Percentiles rank a stretch among this genome's conserved stretches.
Conservation (phyloP, 1,140 invertebrate species). For the Liolophura sinensis region DNA sequence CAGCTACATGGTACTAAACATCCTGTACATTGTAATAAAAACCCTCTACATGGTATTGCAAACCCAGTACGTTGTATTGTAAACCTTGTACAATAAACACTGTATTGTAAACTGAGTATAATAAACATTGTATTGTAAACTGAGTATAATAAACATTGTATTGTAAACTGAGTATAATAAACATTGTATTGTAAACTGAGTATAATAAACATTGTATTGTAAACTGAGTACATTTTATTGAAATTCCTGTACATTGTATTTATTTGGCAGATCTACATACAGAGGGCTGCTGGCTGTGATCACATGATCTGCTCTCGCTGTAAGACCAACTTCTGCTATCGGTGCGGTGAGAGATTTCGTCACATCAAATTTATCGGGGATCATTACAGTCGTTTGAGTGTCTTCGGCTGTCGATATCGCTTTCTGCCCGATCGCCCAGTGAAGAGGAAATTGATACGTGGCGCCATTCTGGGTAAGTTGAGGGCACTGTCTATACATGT, state of each 20-base stretch:
- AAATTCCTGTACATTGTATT: constrained; percentile 1
- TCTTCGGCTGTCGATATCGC: constrained; percentile 60
- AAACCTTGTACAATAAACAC: too few relatives aligned
- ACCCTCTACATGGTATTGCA: too few relatives aligned
- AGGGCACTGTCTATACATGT: background rate
- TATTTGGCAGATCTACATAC: constrained; percentile 56
- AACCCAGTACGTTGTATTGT: too few relatives aligned
- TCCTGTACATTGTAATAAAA: too few relatives aligned
- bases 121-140: too few relatives aligned
- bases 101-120: too few relatives aligned
- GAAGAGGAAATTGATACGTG: constrained; percentile 53
- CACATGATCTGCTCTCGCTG: constrained; percentile 60
- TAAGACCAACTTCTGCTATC: constrained; percentile 59
- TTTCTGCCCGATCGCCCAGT: constrained; percentile 54
- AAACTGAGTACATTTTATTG: background rate
- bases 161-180: too few relatives aligned
- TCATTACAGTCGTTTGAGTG: constrained; percentile 57
- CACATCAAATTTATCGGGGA: constrained; percentile 57
- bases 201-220: too few relatives aligned
- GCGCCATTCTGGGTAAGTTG: constrained; percentile 55
- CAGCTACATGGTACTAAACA: too few relatives aligned
- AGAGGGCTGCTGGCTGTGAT: constrained; percentile 59
- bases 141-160: too few relatives aligned
- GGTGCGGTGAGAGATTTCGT: constrained; percentile 56
- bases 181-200: too few relatives aligned